Base-by-base conservation (phyloP, 2,113 vertebrate genomes). In the Symphodus melops region DNA sequence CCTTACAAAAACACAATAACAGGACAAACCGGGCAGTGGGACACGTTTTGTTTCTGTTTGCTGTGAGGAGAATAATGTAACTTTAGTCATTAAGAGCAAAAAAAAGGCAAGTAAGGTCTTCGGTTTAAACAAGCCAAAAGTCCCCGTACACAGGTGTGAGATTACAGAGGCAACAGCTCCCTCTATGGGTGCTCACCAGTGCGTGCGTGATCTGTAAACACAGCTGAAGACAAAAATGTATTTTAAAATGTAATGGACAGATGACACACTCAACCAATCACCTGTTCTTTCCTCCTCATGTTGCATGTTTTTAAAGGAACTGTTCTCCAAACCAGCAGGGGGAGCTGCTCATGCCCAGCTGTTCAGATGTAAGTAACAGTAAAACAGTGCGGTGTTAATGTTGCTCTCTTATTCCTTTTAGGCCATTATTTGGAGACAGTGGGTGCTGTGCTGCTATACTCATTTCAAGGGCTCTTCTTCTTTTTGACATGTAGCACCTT, bases 401-500 rank as follows among this genome's bases (percentile, higher is more conserved):
- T 37, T 88, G 85, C 87, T 86, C 89, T 92, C 76, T 91, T 86
- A 88, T 93, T 66, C 91, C 81, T 77, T 87, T 91, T 82, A 85
- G 90, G 92, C 49, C 62, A 88, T 37, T 89, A 63, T 89, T 86
- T 90, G 86, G 86, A 84, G 86, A 88, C 88, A 86, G 90, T 76
- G 89, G 90, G 85, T 93, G 92, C 85, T 77, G 79, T 84, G 83
- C 84, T 68, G 82, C 82, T 91, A 67, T 75, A 79, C 93, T 94
- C 84, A 91, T 90, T 91, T 93, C 91, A 93, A 86, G 90, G 84
- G 82, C 91, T 94, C 92, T 91, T 95, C 91, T 94, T 93, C 89
- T 96, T 92, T 96, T 95, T 95, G 93, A 92, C 93, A 89, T 86
- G 77, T 93, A 99, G 97, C 94, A 96, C 92, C 95, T 98, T 80